phyloP scores from a whole-genome alignment of 2,113 vertebrate species.

The Rhinolophus ferrumequinum region DNA sequence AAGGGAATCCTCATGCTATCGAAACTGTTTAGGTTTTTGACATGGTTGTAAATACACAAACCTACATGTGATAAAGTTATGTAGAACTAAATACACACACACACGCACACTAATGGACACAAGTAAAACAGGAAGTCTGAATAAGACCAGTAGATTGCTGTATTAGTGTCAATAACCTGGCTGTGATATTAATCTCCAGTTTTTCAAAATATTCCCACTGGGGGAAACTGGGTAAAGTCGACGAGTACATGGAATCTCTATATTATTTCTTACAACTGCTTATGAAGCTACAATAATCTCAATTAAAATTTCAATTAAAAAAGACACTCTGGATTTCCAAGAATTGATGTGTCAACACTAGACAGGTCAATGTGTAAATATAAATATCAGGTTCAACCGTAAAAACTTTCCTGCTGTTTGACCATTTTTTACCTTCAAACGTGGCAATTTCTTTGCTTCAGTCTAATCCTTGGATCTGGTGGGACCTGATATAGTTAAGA shows the following conservation, averaged over 20 bases:
- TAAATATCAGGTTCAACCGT: constrained; percentile 14
- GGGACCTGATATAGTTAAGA: background rate
- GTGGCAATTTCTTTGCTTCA: background rate
- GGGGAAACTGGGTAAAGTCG: background rate
- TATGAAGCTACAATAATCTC: background rate
- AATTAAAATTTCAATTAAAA: background rate
- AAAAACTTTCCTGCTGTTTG: background rate
- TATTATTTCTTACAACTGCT: background rate
- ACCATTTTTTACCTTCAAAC: background rate
- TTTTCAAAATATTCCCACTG: background rate
- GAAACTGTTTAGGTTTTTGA: background rate
- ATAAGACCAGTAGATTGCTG: background rate
- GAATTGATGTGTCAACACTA: background rate
- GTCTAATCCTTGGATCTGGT: background rate
- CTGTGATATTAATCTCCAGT: background rate
- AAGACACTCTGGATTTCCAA: background rate
- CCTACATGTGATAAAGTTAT: background rate
- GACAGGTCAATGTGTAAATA: background rate
- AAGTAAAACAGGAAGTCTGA: background rate
- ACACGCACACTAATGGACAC: background rate
- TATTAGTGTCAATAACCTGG: background rate
- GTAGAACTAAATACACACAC: background rate
- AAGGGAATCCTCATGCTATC: background rate
- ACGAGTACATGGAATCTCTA: background rate
- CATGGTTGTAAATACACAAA: background rate